These are phyloP conservation scores for Siphlonurus alternatus DNA, from an alignment of 2,888 invertebrate species.

Conservation along the genomic window DNA sequence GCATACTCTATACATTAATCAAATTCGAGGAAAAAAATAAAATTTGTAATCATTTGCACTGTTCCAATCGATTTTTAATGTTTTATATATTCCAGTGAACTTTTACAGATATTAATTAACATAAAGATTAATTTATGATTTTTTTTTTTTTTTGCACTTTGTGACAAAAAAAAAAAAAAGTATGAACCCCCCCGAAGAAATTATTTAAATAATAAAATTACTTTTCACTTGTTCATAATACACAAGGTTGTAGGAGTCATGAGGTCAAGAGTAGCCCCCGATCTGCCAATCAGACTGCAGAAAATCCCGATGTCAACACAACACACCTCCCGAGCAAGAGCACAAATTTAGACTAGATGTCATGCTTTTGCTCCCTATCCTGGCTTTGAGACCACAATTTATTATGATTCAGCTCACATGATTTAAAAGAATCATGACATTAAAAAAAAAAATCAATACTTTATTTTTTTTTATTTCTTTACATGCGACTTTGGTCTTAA, in stretches of 20 bases:
- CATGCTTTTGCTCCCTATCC: not conserved
- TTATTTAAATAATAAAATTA: not conserved
- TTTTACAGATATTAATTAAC: slow-evolving; percentile 3
- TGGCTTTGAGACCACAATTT: not conserved
- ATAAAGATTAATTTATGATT: not conserved
- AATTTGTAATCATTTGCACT: too few relatives aligned
- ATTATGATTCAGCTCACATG: not conserved
- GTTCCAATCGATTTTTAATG: not conserved
- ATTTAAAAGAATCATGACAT: not conserved
- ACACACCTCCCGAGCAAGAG: not conserved
- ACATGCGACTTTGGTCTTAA: not conserved
- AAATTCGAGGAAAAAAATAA: too few relatives aligned
- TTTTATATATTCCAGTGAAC: not conserved
- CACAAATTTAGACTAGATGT: not conserved
- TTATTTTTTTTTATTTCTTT: too few relatives aligned
- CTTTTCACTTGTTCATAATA: slow-evolving; percentile 3
- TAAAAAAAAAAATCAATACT: not conserved
- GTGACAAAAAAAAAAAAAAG: not conserved
- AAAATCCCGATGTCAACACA: not conserved
- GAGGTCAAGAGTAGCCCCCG: not conserved
- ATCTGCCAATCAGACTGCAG: not conserved
- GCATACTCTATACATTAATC: too few relatives aligned
- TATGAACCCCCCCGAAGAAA: not conserved
- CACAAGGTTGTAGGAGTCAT: not conserved
- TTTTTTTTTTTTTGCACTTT: not conserved